Base-by-base conservation (phyloP, 1,140 invertebrate species). In the Nymphalis io region DNA sequence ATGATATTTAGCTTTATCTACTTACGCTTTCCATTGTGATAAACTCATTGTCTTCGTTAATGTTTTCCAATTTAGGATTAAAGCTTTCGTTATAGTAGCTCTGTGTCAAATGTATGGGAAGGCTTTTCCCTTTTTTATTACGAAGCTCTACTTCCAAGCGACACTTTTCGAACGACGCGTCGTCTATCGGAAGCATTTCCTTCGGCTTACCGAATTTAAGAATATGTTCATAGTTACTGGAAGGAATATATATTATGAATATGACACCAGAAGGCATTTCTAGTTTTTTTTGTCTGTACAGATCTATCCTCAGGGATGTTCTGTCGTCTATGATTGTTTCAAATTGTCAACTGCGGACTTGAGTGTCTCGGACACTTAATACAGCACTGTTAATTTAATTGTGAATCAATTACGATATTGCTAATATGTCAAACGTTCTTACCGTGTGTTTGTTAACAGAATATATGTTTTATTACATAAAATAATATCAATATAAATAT, bases 1-100 rank as follows among this genome's bases (percentile, higher is more conserved):
- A 4, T 27, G 12, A 55, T 55, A 51, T 51, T 51, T 11, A 10
- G 1, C 15, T 51, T 48, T 51, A 51, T 55, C 15, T 57, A 90
- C 88, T 88, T 73, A 91, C 89, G 68, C 75, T 85, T 72, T 91
- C 89, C 89, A 91, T 87, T 4, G 87, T 84, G 48, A 89, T 83
- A 27, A 86, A 82, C 51, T 87, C 84, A 57, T 81, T 79, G 40
- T 73, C 72, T 70, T 89, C 84, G 21, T 72, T 79, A 58, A 89
- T 85, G 66, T 87, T 86, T 15, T 87, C 81, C 68, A 91, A 64
- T 8, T 75, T 80, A 8, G 72, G 65, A 69, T 72, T 83, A 42
- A 83, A 88, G 1, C 63, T 82, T 12, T 87, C 85, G 70, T 83
- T 83, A 67, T 84, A 89, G 70, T 86, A 85, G 46, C 80, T 74